Conservation (phyloP, 2,888 invertebrate genomes). For the Sphaerophoria taeniata region DNA sequence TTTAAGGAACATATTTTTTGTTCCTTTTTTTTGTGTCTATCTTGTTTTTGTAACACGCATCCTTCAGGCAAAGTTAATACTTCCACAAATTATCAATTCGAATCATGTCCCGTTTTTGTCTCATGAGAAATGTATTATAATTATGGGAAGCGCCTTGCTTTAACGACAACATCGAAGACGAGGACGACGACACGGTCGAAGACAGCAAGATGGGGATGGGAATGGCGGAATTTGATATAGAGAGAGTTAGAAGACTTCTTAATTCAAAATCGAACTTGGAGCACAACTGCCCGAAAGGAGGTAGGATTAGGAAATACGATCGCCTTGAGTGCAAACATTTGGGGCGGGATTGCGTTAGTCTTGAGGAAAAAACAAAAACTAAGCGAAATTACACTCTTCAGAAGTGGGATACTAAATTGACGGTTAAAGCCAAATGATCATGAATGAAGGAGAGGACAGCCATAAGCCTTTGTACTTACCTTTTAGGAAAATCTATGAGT, state of each 20-base stretch:
- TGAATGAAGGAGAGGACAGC: too few relatives aligned
- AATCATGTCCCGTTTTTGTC: constrained; percentile 69
- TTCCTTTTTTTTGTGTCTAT: neutral
- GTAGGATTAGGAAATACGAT: too few relatives aligned
- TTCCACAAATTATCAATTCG: constrained; percentile 67
- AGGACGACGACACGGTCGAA: constrained; percentile 12
- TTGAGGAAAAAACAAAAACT: too few relatives aligned
- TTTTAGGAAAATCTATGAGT: too few relatives aligned
- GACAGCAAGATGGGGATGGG: constrained; percentile 1
- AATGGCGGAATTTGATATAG: constrained; percentile 19
- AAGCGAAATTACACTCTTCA: neutral
- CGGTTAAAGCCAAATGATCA: too few relatives aligned
- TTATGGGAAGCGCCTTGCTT: constrained; percentile 57
- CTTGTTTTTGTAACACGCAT: neutral
- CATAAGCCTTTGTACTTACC: too few relatives aligned
- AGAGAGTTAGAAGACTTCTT: constrained; percentile 54
- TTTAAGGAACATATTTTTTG: neutral
- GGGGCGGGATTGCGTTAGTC: too few relatives aligned
- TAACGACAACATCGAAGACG: constrained; percentile 13
- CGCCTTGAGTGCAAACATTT: too few relatives aligned
- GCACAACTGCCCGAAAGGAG: too few relatives aligned
- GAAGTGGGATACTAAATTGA: too few relatives aligned
- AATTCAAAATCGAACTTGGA: constrained; percentile 25
- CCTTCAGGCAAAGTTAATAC: constrained; percentile 43
- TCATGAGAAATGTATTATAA: constrained; percentile 58